These are phyloP conservation scores for Zhuqinia jingwanae DNA, from an alignment of 2,888 invertebrate species.

Conservation along the genomic window DNA sequence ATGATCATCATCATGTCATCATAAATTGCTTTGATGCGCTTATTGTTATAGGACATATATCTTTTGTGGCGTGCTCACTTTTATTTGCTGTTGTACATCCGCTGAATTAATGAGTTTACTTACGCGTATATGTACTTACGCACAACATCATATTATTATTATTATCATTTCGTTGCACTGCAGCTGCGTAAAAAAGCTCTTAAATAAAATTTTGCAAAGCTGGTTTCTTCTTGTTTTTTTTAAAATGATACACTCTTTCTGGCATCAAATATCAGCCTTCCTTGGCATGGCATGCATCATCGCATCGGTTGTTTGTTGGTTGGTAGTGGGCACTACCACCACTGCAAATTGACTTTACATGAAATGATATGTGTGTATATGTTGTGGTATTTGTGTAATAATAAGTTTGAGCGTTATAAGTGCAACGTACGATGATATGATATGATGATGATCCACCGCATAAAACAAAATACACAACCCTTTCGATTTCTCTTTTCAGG, in stretches of 20 bases:
- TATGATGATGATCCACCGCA: not conserved
- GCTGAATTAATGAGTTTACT: conserved; percentile 17
- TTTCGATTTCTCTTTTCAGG: conserved; percentile 45
- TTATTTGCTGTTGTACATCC: conserved; percentile 33
- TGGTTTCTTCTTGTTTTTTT: no score
- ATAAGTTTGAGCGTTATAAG: conserved; percentile 23
- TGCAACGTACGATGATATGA: not conserved
- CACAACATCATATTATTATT: not conserved
- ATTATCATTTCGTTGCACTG: no score
- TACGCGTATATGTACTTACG: not conserved
- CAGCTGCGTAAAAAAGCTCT: not conserved
- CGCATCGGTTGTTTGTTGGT: no score
- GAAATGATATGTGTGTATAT: no score
- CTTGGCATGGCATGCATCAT: conserved; percentile 9
- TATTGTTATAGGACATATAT: not conserved
- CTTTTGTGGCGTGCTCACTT: not conserved
- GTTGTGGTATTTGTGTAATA: no score
- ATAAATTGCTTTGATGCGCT: conserved; percentile 8
- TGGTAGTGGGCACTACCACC: not conserved
- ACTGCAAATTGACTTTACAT: not conserved
- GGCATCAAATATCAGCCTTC: no score
- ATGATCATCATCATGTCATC: conserved; percentile 32
- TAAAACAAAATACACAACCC: not conserved
- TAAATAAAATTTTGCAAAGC: not conserved
- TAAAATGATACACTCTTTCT: no score